Evolutionary conservation across 2,797 vertebrate genomes (phyloP).

Genomic region (Steatocranus sp.): DNA sequence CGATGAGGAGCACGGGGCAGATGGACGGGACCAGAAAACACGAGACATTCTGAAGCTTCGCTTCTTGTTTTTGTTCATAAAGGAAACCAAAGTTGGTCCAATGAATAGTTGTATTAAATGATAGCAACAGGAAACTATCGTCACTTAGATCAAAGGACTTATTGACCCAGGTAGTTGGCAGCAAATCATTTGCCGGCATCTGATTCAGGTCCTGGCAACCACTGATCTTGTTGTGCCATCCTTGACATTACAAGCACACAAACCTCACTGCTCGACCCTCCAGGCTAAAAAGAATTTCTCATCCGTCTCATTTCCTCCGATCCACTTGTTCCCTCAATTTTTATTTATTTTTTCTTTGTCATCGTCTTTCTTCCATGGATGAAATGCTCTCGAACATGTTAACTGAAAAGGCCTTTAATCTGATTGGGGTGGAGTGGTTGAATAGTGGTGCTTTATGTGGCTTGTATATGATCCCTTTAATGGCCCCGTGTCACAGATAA

Average conservation of each 20-base stretch:
- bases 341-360: not conserved
- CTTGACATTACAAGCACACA: not conserved
- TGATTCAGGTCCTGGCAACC: not conserved
- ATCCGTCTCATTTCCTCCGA: not conserved
- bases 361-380: constrained; percentile 9
- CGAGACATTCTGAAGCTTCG: not conserved
- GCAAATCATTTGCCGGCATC: not conserved
- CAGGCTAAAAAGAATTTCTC: not conserved
- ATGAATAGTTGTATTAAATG: too few relatives aligned
- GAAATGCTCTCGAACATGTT: constrained; percentile 38
- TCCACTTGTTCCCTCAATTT: not conserved
- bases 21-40: not conserved
- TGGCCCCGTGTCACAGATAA: constrained; percentile 28
- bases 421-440: constrained; percentile 48
- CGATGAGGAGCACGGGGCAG: not conserved
- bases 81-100: too few relatives aligned
- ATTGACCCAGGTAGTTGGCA: not conserved
- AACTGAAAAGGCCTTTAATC: constrained; percentile 50
- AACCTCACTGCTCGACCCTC: not conserved
- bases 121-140: too few relatives aligned
- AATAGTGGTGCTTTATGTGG: constrained; percentile 27
- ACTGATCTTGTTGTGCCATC: not conserved
- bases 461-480: constrained; percentile 28
- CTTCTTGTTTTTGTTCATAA: too few relatives aligned
- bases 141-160: not conserved